Base-by-base conservation (phyloP, 2,113 vertebrate species). In the Microtus richardsoni region DNA sequence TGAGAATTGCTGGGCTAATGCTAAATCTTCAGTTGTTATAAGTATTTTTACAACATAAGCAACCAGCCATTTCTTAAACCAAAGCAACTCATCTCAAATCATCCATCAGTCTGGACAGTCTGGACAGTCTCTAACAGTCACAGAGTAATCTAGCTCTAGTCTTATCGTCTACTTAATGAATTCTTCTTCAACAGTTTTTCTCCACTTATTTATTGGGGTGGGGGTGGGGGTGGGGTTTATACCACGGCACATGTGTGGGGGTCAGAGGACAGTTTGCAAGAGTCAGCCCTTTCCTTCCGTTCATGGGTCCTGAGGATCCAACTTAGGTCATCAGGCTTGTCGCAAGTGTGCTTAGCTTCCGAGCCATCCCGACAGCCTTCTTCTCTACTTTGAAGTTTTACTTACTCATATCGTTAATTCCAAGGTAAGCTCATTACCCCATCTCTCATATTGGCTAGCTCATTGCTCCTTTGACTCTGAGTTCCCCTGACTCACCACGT, bases 1-100 rank as follows among this genome's bases (percentile, higher is more conserved):
- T 62, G 80, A 62, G 22, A 30, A 41, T 1, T n/a, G 10, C 24
- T 10, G 88, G 11, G 24, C 19, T 75, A 93, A 74, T 44, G 66
- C 66, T 95, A 96, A 96, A 33, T 58, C 24, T 80, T 91, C 41
- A 47, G 24, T 93, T 85, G 21, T 82, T 95, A 44, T 26, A 74
- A 79, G 74, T 78, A 84, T 47, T 89, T 83, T 95, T 96, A 16
- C 7, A 62, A 91, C 54, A 33, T 83, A 71, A 96, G 58, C 94
- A 77, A 89, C 30, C 41, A 24, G 10, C 28, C 8, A 26, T 3
- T 93, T 95, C 66, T 91, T 93, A 74, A 96, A 83, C 64, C 52
- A 91, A 94, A 91, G 64, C 47, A 47, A 70, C 19, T 41, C 82
- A 89, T 88, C 73, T 84, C 39, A 89, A 83, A 77, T 78, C 22